Percentiles rank a stretch among this genome's conserved stretches.
These are phyloP conservation scores for Elgaria multicarinata DNA, from an alignment of 2,113 vertebrate genomes.

Conservation along the genomic window DNA sequence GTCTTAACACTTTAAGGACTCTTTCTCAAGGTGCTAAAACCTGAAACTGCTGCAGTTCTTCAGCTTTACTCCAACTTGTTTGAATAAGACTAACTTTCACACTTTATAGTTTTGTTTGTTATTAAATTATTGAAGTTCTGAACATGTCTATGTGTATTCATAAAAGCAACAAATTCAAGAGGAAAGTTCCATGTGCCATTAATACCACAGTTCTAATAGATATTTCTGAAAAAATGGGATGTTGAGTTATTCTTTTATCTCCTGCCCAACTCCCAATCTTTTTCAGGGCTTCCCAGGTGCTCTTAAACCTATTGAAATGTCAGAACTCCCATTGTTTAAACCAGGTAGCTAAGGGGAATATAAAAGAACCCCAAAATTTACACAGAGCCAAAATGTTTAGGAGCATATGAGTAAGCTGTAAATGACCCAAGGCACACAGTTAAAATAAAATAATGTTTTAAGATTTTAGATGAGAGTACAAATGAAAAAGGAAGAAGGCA, in stretches of 20 bases:
- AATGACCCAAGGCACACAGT: not conserved
- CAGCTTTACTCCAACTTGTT: constrained; percentile 58
- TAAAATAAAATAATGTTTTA: not conserved
- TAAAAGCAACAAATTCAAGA: not conserved
- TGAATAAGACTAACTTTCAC: constrained; percentile 68
- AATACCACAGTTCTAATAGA: not conserved
- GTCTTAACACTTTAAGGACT: constrained; percentile 71
- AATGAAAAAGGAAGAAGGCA: not conserved
- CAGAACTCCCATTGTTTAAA: not conserved
- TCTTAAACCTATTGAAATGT: not conserved
- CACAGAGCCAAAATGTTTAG: not conserved
- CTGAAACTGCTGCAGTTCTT: constrained; percentile 67
- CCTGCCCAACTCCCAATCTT: too few relatives aligned
- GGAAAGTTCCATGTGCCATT: not conserved
- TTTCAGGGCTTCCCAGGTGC: not conserved
- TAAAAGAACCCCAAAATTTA: not conserved
- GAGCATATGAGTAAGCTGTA: not conserved
- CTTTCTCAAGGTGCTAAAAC: constrained; percentile 77
- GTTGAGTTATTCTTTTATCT: not conserved
- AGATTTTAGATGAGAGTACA: not conserved
- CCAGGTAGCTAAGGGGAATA: not conserved
- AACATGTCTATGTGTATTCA: not conserved
- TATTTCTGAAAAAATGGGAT: not conserved
- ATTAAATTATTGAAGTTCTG: constrained; percentile 81
- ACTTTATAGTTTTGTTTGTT: constrained; percentile 78